These are phyloP conservation scores for Sebastes melanostomus DNA, from an alignment of 2,797 vertebrate species.

Conservation along the genomic window DNA sequence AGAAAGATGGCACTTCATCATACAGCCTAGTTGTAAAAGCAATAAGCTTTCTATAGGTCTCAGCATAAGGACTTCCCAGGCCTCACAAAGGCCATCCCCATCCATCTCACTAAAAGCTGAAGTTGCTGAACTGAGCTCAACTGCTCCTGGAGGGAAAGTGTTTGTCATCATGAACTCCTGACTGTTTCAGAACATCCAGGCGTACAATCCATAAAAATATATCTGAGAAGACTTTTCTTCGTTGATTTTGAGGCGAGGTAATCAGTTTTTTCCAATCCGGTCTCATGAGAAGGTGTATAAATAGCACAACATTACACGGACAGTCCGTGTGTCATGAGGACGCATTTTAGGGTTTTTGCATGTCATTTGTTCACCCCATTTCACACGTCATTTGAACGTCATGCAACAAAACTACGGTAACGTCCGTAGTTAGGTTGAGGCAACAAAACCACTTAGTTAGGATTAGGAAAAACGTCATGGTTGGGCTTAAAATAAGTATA, in stretches of 20 bases:
- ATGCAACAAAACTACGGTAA: too few relatives aligned
- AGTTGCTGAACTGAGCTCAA: constrained; percentile 56
- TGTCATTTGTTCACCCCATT: too few relatives aligned
- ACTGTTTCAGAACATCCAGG: constrained; percentile 39
- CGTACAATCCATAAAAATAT: not conserved
- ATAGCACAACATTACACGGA: too few relatives aligned
- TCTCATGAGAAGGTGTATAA: too few relatives aligned
- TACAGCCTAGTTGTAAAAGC: constrained; percentile 61
- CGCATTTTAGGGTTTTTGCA: too few relatives aligned
- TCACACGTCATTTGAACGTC: too few relatives aligned
- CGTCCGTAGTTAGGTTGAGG: too few relatives aligned
- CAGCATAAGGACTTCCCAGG: constrained; percentile 63
- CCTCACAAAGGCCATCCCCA: constrained; percentile 62
- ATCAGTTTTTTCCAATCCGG: not conserved
- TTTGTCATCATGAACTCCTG: constrained; percentile 49
- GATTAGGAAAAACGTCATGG: too few relatives aligned
- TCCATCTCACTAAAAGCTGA: constrained; percentile 70
- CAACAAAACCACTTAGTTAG: too few relatives aligned
- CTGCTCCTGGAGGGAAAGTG: constrained; percentile 25
- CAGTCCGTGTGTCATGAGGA: too few relatives aligned
- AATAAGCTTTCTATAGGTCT: constrained; percentile 67
- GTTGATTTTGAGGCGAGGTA: not conserved
- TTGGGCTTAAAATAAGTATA: too few relatives aligned
- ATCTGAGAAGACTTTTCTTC: not conserved
- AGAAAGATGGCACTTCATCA: constrained; percentile 65